phyloP scores from a whole-genome alignment of 37 sponge, comb jelly and placozoan species.

The Petrosia ficiformis region DNA sequence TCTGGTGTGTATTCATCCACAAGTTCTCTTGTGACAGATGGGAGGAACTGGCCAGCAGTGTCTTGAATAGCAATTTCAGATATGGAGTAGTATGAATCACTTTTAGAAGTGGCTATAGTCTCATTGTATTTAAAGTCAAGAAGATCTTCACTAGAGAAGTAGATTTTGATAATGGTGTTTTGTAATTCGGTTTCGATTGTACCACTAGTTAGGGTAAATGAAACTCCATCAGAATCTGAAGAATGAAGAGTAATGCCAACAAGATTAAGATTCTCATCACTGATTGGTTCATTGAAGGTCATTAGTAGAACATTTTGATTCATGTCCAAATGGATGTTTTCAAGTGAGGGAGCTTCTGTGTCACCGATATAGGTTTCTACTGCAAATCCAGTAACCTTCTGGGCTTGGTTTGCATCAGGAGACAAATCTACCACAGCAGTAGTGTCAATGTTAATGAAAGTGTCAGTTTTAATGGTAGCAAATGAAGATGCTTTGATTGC shows the following conservation, averaged over 20 bases:
- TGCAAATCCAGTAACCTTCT: slow-evolving; percentile 9
- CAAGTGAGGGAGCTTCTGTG: slow-evolving; percentile 40
- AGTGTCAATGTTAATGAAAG: slow-evolving; percentile 56
- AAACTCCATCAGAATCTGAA: slow-evolving; percentile 21
- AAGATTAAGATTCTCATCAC: slow-evolving; percentile 18
- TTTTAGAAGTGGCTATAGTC: slow-evolving; percentile 27
- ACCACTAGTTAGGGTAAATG: slow-evolving; percentile 63
- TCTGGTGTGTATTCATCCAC: slow-evolving; percentile 26
- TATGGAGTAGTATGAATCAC: slow-evolving; percentile 58
- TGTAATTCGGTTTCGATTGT: slow-evolving; percentile 26
- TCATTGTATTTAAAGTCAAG: slow-evolving; percentile 41
- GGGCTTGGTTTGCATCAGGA: slow-evolving; percentile 45
- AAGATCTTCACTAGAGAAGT: slow-evolving; percentile 55
- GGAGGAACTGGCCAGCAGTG: slow-evolving; percentile 39
- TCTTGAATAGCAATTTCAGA: slow-evolving; percentile 41
- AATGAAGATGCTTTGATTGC: slow-evolving; percentile 73
- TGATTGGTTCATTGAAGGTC: slow-evolving; percentile 78
- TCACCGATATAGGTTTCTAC: slow-evolving; percentile 50
- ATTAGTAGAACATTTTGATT: slow-evolving; percentile 54
- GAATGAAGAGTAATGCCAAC: slow-evolving; percentile 42
- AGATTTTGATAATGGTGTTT: slow-evolving; percentile 45
- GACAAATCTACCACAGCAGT: slow-evolving; percentile 69
- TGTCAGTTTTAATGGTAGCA: slow-evolving; percentile 49
- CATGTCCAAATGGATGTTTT: slow-evolving; percentile 59
- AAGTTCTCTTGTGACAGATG: slow-evolving; percentile 4